Evolutionary conservation across 1,140 invertebrate species (phyloP).

Genomic region (Brachionus manjavacas): DNA sequence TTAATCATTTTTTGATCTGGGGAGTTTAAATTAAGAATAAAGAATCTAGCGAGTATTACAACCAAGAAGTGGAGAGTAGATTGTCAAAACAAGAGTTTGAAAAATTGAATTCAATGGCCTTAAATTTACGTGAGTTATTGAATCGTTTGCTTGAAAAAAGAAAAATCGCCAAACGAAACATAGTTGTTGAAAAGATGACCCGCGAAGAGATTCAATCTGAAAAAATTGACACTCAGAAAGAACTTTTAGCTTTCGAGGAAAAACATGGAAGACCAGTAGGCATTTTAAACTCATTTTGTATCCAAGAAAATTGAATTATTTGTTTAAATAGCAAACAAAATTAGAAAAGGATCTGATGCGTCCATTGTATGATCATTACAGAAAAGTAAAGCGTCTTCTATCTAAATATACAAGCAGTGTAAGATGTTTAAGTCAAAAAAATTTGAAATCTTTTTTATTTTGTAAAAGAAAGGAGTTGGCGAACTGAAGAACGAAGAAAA

Average conservation of each 20-base stretch:
- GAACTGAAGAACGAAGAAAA: constrained; percentile 10
- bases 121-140: constrained; percentile 12
- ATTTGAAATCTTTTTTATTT: neutral
- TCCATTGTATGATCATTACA: constrained; percentile 39
- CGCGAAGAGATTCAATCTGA: constrained; percentile 36
- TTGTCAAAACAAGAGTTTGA: neutral
- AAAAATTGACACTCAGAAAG: constrained; percentile 40
- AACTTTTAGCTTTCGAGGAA: constrained; percentile 24
- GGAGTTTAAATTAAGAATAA: neutral
- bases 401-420: constrained; percentile 9
- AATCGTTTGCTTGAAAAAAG: constrained; percentile 17
- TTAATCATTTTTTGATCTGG: neutral
- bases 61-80: constrained; percentile 15
- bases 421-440: neutral
- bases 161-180: neutral
- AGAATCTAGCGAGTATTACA: constrained; percentile 27
- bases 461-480: constrained; percentile 14
- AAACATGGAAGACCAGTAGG: constrained; percentile 27
- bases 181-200: constrained; percentile 35
- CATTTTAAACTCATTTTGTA: neutral
- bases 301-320: neutral
- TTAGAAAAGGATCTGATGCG: constrained; percentile 40
- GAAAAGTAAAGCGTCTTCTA: constrained; percentile 25
- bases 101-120: constrained; percentile 14
- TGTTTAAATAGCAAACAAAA: neutral